These are phyloP conservation scores for Bujurquina vittata DNA, from an alignment of 2,113 vertebrate species.

Conservation along the genomic window DNA sequence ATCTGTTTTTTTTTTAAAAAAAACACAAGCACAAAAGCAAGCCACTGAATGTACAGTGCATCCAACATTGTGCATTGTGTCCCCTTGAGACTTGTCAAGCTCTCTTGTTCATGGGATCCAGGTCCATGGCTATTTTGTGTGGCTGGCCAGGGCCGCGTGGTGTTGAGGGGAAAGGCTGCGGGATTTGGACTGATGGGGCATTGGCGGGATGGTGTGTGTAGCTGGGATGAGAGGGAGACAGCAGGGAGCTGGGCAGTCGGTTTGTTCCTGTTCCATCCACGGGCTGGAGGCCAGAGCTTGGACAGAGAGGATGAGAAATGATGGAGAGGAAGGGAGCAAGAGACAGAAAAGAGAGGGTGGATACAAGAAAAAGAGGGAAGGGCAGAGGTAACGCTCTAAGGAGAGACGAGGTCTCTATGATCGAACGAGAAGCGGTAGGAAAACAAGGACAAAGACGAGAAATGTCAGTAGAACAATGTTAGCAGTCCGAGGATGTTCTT, in stretches of 20 bases:
- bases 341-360: conserved; percentile 38
- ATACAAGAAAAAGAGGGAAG: conserved; percentile 5
- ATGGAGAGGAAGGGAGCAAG: conserved; percentile 26
- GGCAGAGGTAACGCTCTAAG: conserved; percentile 2
- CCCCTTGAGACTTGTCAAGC: conserved; percentile 51
- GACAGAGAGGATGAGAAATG: conserved; percentile 55
- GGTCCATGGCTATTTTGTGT: conserved; percentile 69
- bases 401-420: background rate
- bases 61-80: conserved; percentile 59
- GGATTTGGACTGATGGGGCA: conserved; percentile 62
- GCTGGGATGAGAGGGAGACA: conserved; percentile 73
- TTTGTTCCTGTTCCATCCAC: conserved; percentile 74
- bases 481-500: conserved; percentile 77
- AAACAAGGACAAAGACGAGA: background rate
- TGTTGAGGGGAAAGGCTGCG: conserved; percentile 61
- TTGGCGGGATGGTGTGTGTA: conserved; percentile 70
- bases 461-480: conserved; percentile 76
- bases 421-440: background rate
- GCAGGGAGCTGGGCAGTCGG: conserved; percentile 62
- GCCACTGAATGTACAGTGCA: conserved; percentile 35
- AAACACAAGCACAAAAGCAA: conserved; percentile 34
- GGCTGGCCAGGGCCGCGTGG: conserved; percentile 47
- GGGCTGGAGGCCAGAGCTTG: conserved; percentile 66
- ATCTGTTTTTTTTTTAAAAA: background rate
- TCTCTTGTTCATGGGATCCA: conserved; percentile 64